A percentile compares a stretch with the other conserved stretches of the same genome.
phyloP scores from a whole-genome alignment of 2,888 invertebrate species.

The Tinea semifulvella region DNA sequence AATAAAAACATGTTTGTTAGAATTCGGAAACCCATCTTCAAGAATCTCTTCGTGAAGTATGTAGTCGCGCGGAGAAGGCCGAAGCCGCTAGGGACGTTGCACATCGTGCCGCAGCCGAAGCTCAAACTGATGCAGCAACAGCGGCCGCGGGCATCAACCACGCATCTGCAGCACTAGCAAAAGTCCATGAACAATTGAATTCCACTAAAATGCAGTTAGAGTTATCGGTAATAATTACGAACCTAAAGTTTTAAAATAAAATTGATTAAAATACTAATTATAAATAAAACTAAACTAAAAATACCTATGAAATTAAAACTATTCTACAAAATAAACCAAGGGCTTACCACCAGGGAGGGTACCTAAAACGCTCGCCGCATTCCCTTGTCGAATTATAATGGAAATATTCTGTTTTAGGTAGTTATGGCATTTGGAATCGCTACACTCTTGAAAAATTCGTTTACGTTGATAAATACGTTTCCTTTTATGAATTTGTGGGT shows the following conservation, averaged over 20 bases:
- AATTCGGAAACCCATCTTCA: constrained; percentile 41
- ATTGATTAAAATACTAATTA: too few species aligned
- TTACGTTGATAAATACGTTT: too few species aligned
- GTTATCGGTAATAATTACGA: constrained; percentile 29
- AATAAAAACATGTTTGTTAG: constrained; percentile 27
- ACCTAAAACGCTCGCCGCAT: too few species aligned
- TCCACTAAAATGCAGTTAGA: constrained; percentile 42
- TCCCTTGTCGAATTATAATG: too few species aligned
- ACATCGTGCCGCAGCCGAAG: constrained; percentile 35
- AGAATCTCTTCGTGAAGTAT: constrained; percentile 38
- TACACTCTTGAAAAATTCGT: too few species aligned
- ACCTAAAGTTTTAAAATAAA: not conserved
- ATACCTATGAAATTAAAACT: too few species aligned
- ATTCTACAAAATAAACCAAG: too few species aligned
- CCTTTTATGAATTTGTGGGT: too few species aligned
- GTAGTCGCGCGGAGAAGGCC: constrained; percentile 43
- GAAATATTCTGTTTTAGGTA: too few species aligned
- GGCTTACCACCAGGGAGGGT: too few species aligned
- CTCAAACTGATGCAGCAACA: constrained; percentile 41
- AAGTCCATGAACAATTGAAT: constrained; percentile 36
- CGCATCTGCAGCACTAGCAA: constrained; percentile 34
- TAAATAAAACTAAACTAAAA: too few species aligned
- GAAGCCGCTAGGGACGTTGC: constrained; percentile 39
- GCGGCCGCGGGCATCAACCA: constrained; percentile 41
- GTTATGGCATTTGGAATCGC: too few species aligned